phyloP scores from a whole-genome alignment of 2,797 vertebrate species.

The Enoplosus armatus region DNA sequence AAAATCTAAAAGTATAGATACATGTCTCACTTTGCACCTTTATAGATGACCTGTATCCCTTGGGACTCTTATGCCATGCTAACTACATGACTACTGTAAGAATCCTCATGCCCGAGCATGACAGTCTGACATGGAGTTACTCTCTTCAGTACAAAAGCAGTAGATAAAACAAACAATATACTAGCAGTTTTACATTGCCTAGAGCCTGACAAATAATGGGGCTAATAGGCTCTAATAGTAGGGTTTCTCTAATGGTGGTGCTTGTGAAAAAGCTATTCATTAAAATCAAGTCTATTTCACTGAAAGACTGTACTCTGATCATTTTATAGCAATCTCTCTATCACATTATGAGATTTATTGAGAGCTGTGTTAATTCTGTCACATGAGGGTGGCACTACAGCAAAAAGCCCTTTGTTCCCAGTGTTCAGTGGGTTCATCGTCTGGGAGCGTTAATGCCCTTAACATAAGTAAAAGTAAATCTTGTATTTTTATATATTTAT shows the following conservation, averaged over 20 bases:
- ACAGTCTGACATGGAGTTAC: neutral
- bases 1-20: neutral
- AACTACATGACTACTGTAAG: neutral
- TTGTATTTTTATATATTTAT: too few relatives aligned
- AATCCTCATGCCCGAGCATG: neutral
- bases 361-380: neutral
- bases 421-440: neutral
- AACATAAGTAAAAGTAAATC: too few relatives aligned
- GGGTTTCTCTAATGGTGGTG: neutral
- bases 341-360: too few relatives aligned
- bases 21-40: neutral
- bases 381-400: neutral
- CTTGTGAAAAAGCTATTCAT: neutral
- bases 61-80: too few relatives aligned
- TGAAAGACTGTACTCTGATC: too few relatives aligned
- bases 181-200: neutral
- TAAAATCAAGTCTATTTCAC: too few relatives aligned
- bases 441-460: neutral
- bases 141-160: neutral
- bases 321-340: too few relatives aligned
- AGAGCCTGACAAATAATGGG: neutral
- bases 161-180: neutral
- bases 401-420: neutral
- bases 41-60: neutral
- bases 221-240: neutral